Evolutionary conservation across 2,113 vertebrate genomes (phyloP).

Genomic region (Periophthalmus modestus): DNA sequence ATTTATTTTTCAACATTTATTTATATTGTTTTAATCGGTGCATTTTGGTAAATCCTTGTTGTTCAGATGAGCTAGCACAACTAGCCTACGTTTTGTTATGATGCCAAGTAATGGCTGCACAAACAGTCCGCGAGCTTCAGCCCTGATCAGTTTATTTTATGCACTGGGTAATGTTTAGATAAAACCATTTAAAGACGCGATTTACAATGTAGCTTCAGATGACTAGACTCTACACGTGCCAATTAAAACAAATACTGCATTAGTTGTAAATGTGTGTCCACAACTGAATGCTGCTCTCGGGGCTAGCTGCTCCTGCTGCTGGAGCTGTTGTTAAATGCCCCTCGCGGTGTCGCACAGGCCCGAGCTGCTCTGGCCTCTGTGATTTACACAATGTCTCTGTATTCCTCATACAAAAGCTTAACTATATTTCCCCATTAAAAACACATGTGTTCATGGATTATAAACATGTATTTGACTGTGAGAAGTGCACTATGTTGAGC

Average conservation of each 20-base stretch:
- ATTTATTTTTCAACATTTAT: background rate
- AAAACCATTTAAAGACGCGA: background rate
- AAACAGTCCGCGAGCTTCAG: slow-evolving; percentile 29
- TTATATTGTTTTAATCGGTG: background rate
- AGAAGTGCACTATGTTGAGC: background rate
- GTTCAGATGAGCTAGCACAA: slow-evolving; percentile 53
- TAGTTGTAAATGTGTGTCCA: too few relatives aligned
- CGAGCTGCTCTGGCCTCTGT: slow-evolving; percentile 20
- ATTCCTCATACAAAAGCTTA: background rate
- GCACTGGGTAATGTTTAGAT: too few relatives aligned
- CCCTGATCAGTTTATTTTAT: slow-evolving; percentile 5
- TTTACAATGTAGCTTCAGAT: background rate
- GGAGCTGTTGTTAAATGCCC: slow-evolving; percentile 72
- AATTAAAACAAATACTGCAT: background rate
- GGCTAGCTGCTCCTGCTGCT: too few relatives aligned
- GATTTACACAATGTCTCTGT: background rate
- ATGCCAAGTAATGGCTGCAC: slow-evolving; percentile 65
- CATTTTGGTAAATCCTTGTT: slow-evolving; percentile 59
- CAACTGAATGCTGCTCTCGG: too few relatives aligned
- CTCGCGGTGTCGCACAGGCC: slow-evolving; percentile 63
- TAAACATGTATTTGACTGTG: background rate
- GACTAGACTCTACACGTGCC: background rate
- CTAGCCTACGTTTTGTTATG: slow-evolving; percentile 73
- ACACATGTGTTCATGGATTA: background rate
- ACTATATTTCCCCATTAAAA: background rate